Percentiles rank a stretch among this genome's conserved stretches.
Conservation (phyloP, 2,888 invertebrate genomes). For the Seira ritae region DNA sequence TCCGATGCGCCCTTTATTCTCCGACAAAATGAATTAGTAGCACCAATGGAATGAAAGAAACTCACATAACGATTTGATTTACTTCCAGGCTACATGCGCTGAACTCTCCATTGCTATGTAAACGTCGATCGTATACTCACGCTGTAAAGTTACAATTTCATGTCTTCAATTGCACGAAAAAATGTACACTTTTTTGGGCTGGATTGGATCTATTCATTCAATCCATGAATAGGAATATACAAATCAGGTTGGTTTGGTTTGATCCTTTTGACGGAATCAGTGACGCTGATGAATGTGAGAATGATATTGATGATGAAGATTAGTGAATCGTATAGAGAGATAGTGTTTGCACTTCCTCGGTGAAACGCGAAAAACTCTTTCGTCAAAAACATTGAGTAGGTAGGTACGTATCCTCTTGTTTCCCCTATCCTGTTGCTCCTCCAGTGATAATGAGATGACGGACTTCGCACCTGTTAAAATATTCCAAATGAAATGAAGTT, state of each 20-base stretch:
- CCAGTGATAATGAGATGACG: constrained; percentile 30
- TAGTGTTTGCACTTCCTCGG: not conserved
- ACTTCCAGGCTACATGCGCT: not conserved
- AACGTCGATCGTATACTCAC: not conserved
- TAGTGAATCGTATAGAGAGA: not conserved
- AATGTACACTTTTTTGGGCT: not conserved
- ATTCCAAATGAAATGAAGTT: constrained; percentile 31
- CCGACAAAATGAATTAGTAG: too few species aligned
- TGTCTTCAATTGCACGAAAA: not conserved
- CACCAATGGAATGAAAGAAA: too few species aligned
- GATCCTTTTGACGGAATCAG: not conserved
- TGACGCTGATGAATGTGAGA: not conserved
- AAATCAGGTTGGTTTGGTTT: too few species aligned
- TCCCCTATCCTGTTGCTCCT: not conserved
- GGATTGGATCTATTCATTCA: too few species aligned
- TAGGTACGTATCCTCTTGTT: not conserved
- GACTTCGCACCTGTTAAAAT: constrained; percentile 55
- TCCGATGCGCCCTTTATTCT: too few species aligned
- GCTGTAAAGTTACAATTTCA: not conserved
- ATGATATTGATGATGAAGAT: not conserved
- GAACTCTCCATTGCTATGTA: not conserved
- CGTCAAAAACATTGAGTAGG: not conserved
- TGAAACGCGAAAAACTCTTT: not conserved
- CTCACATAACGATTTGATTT: too few species aligned
- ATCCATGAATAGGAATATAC: too few species aligned